Evolutionary conservation across 2,797 vertebrate genomes (phyloP), one percentile per base, ranked within the genome.

Genomic region (Helarctos malayanus): DNA sequence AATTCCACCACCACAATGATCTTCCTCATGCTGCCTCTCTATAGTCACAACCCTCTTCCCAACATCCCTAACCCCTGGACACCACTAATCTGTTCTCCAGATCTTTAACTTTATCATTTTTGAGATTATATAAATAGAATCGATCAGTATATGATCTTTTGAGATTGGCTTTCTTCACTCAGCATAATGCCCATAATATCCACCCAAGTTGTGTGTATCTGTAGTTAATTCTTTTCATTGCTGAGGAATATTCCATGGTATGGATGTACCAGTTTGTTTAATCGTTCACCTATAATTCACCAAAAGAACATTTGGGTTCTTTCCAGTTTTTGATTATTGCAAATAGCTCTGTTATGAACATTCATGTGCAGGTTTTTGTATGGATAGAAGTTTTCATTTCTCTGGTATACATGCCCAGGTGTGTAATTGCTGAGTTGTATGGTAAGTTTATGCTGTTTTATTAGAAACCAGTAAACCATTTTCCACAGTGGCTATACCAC

Each of bases 111-210:
- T 89, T 59, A 87, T 80, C 69, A 83, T 87, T 90, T 92, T 79
- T 29, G 59, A 95, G 38, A 92, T 95, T 81, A 56, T 54, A 69
- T 63, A 96, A 96, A 78, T 65, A 54, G 54, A 84, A 84, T 84
- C 61, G 57, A 38, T 35, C 10, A 78, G 35, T 29, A 76, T 85
- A 45, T 41, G 91, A 47, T 47, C 35, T 75, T 79, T 41, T 80
- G 27, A 52, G 35, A 83, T 45, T 79, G 41, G 38, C 18, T 91
- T 93, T 79, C 25, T 76, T 12, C 49, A 54, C 25, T 57, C 57
- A 84, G 32, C 56, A 65, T 56, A 49, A 85, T 69, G 4, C 19
- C 56, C 56, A 5, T 59, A 56, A 93, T 56, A 89, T 29, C 21
- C 29, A 94, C 25, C n/a, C 21, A 65, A 80, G 32, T 65, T 41